Evolutionary conservation across 2,797 vertebrate species (phyloP).

Genomic region (Babyrousa celebensis): DNA sequence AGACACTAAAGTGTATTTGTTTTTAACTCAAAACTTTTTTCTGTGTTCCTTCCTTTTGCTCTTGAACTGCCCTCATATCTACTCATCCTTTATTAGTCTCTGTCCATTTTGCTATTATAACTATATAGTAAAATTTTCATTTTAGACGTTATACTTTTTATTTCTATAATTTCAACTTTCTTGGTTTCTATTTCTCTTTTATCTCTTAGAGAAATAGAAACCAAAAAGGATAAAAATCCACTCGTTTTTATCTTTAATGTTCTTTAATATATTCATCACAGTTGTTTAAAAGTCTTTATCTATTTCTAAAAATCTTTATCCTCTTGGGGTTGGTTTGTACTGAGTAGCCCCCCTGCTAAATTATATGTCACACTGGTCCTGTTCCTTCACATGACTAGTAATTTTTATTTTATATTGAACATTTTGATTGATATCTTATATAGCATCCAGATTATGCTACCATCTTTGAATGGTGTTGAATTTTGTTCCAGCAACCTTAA

Average conservation of each 20-base stretch:
- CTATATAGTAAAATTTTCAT: not conserved
- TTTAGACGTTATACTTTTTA: not conserved
- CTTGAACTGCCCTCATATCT: not conserved
- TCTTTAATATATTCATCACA: not conserved
- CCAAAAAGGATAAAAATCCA: not conserved
- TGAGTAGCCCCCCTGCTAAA: not conserved
- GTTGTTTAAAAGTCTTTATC: rapidly evolving
- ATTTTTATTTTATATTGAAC: not conserved
- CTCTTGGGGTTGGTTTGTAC: not conserved
- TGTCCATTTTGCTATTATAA: not conserved
- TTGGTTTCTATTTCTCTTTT: not conserved
- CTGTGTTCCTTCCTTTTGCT: not conserved
- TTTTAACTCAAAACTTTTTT: not conserved
- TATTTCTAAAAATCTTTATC: not conserved
- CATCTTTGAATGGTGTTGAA: not conserved
- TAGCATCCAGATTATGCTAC: not conserved
- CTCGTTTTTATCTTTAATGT: not conserved
- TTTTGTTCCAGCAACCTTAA: not conserved
- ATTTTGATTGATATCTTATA: not conserved
- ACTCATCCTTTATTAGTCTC: not conserved
- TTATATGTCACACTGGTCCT: not conserved
- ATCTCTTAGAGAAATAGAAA: too few relatives aligned
- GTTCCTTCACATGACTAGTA: not conserved
- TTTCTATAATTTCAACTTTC: not conserved
- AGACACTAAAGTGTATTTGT: not conserved